Base-by-base conservation (phyloP, 2,113 vertebrate species). In the Tachuris rubrigastra region DNA sequence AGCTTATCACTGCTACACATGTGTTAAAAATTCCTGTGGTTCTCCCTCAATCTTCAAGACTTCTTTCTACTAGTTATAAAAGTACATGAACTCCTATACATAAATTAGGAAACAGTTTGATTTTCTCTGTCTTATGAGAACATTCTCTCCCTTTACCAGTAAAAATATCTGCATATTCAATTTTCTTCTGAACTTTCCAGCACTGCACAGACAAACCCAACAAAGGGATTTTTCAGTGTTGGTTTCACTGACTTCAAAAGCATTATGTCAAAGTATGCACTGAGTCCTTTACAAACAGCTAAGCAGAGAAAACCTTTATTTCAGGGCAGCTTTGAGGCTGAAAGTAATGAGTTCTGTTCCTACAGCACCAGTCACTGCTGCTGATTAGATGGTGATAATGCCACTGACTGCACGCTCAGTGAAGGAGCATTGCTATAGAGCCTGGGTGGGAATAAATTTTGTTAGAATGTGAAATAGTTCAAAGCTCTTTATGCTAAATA, bases 191-290 rank as follows among this genome's bases (percentile, higher is more conserved):
- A 78, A 85, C 67, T 91, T 82, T 49, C 55, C 85, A 69, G 23
- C 25, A 13, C 19, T 53, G 37, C 53, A 10, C 25, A 49, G 66
- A 58, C 2, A 0, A 93, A 63, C 25, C 77, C 75, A 50, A 49
- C 82, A 91, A 90, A 95, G 83, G 55, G 66, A 62, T 91, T 95
- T 94, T 91, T 94, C 91, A n/a, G 47, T 56, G 69, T 72, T 89
- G 28, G 85, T 89, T 87, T 87, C 74, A 65, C 55, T 25, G 74
- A 76, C 93, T 95, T 96, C 87, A 87, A 58, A 91, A 73, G 84
- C 44, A 1, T 76, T 5, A 37, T 69, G 87, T 73, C 94, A 82
- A 85, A 94, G 50, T 39, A 23, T 68, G 66, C 41, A 18, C 23
- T 1, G 16, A 91, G 50, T 67, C 79, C 71, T 85, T 59, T 39